Evolutionary conservation across 2,113 vertebrate genomes (phyloP).

Genomic region (Telmatochromis sp.): DNA sequence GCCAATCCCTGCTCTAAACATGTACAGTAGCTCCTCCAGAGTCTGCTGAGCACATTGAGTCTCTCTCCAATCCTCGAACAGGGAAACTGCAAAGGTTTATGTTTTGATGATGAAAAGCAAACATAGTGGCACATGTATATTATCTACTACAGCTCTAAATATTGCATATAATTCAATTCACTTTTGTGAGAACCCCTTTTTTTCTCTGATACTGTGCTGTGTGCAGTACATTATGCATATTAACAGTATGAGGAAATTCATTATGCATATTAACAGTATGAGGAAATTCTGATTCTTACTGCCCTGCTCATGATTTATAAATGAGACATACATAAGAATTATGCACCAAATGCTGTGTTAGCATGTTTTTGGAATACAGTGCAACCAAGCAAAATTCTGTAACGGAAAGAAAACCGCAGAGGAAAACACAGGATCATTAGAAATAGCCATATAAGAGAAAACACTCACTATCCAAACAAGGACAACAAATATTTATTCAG

Average conservation of each 20-base stretch:
- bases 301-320: constrained; percentile 24
- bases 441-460: neutral
- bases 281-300: neutral
- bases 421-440: constrained; percentile 2
- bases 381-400: neutral
- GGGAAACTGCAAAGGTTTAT: neutral
- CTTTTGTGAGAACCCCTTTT: neutral
- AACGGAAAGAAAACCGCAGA: neutral
- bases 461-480: constrained; percentile 22
- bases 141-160: neutral
- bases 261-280: neutral
- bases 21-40: constrained; percentile 7
- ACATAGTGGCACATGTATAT: neutral
- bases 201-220: neutral
- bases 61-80: constrained; percentile 4
- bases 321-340: constrained; percentile 16
- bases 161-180: neutral
- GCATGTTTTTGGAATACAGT: constrained; percentile 3
- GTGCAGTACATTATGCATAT: neutral
- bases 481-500: constrained; percentile 51
- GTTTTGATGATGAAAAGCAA: constrained; percentile 19
- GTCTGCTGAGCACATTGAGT: neutral
- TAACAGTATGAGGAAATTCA: neutral
- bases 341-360: neutral
- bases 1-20: constrained; percentile 58